phyloP scores from a whole-genome alignment of 1,140 invertebrate species.

The Akabosia matsudoensis region DNA sequence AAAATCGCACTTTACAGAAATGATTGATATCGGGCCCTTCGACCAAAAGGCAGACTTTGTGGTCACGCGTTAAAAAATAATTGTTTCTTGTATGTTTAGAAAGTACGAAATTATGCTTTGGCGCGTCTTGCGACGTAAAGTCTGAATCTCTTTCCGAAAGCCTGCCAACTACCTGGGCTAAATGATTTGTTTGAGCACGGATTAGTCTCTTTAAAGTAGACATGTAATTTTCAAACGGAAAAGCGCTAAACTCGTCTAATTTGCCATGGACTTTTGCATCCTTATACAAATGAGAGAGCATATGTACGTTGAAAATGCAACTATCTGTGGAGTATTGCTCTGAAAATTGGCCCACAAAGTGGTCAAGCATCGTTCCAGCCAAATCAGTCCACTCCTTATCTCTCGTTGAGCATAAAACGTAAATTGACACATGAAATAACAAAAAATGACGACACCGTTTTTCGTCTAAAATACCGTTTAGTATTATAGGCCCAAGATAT shows the following conservation, averaged over 20 bases:
- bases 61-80: too few species aligned
- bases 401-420: background rate
- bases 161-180: background rate
- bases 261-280: background rate
- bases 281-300: background rate
- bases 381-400: background rate
- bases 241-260: background rate
- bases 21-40: too few species aligned
- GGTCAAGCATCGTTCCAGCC: background rate
- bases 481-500: slow-evolving; percentile 53
- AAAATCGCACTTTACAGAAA: too few species aligned
- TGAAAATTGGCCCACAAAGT: background rate
- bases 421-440: background rate
- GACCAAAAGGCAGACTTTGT: too few species aligned
- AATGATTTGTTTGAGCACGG: background rate
- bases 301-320: slow-evolving; percentile 10
- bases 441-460: background rate
- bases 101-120: too few species aligned
- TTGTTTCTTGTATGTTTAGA: too few species aligned
- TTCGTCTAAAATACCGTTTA: slow-evolving; percentile 44
- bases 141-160: background rate
- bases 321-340: background rate
- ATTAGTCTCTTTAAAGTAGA: slow-evolving; percentile 8
- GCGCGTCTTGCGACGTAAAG: too few species aligned
- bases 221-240: slow-evolving; percentile 19